Percentiles rank a stretch among this genome's conserved stretches.
Conservation (phyloP, 1,140 invertebrate genomes). For the Cyrtorhinus lividipennis region DNA sequence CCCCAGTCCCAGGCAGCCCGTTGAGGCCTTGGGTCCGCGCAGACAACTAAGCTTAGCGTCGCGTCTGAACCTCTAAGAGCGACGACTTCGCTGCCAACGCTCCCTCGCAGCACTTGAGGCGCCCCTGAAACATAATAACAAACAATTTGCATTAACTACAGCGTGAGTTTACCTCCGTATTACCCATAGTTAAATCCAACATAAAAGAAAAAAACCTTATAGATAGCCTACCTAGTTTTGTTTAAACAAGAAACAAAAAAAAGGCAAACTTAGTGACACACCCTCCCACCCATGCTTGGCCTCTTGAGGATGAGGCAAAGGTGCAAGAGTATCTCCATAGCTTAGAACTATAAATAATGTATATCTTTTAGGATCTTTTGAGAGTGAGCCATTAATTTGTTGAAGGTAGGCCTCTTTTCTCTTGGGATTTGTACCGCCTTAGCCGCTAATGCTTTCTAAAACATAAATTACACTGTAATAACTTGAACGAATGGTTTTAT, state of each 20-base stretch:
- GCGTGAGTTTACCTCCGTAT: no score
- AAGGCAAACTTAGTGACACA: no score
- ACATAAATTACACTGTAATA: background rate
- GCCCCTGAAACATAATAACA: constrained; percentile 35
- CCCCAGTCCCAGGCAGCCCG: constrained; percentile 75
- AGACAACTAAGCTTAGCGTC: constrained; percentile 51
- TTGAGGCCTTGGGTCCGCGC: constrained; percentile 65
- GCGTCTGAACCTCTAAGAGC: constrained; percentile 45
- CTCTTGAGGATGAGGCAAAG: no score
- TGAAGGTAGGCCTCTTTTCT: background rate
- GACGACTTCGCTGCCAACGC: constrained; percentile 34
- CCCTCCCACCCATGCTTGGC: no score
- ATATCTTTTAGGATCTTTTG: no score
- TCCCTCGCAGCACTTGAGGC: constrained; percentile 44
- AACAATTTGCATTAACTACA: no score
- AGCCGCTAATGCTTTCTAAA: background rate
- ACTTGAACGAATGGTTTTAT: background rate
- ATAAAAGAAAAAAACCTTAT: no score
- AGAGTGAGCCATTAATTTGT: background rate
- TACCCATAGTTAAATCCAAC: no score
- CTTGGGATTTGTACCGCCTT: background rate
- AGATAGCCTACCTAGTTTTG: no score
- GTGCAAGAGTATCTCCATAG: no score
- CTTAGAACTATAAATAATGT: no score
- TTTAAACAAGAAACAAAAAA: no score